A percentile compares a stretch with the other conserved stretches of the same genome.
These are phyloP conservation scores for Melanargia galathea DNA, from an alignment of 2,888 invertebrate genomes.

Conservation along the genomic window DNA sequence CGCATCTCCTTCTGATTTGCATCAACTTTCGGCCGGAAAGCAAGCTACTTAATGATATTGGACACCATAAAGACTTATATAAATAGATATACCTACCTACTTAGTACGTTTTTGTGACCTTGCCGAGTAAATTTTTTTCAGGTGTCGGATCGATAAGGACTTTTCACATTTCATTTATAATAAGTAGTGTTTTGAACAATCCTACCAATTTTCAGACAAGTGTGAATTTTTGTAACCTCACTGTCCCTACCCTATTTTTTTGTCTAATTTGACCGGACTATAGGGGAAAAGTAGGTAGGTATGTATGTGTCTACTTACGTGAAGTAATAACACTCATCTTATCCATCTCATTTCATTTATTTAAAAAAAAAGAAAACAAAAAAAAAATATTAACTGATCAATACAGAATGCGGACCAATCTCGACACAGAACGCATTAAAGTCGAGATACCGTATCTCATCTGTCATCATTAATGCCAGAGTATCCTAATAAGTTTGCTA, in stretches of 20 bases:
- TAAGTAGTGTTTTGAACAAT: too few species aligned
- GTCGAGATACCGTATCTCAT: slow-evolving; percentile 68
- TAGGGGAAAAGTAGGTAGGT: too few species aligned
- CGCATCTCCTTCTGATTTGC: slow-evolving; percentile 66
- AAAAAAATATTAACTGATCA: slow-evolving; percentile 51
- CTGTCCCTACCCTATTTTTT: too few species aligned
- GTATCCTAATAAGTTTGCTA: slow-evolving; percentile 79
- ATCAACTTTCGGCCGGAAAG: slow-evolving; percentile 69
- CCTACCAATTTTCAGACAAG: too few species aligned
- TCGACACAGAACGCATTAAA: slow-evolving; percentile 67
- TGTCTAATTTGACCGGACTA: too few species aligned
- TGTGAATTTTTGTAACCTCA: too few species aligned
- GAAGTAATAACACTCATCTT: too few species aligned
- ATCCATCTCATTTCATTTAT: not conserved
- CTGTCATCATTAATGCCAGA: slow-evolving; percentile 81
- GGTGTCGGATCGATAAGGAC: too few species aligned
- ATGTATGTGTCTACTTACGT: too few species aligned
- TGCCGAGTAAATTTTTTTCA: too few species aligned
- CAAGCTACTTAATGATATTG: slow-evolving; percentile 53
- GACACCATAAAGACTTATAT: slow-evolving; percentile 31
- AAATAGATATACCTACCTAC: slow-evolving; percentile 13
- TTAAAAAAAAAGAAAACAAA: slow-evolving; percentile 22
- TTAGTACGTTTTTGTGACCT: too few species aligned
- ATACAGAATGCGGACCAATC: slow-evolving; percentile 56
- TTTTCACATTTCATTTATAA: too few species aligned